These are phyloP conservation scores for Felis catus DNA, from an alignment of 2,113 vertebrate genomes.

Conservation along the genomic window F.catus_Fca126_mat1.0 CM031420.1:36614501-36615000, in stretches of 20 bases:
- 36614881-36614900: background rate
- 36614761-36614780: conserved; percentile 65
- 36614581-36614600: conserved; percentile 54
- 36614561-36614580: conserved; percentile 68
- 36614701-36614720: conserved; percentile 4
- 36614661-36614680: conserved; percentile 57
- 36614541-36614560: background rate
- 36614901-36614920: background rate
- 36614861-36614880: background rate
- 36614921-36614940: background rate
- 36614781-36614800: background rate
- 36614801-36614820: background rate
- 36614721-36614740: conserved; percentile 21
- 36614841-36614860: background rate
- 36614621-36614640: conserved; percentile 59
- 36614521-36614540: conserved; percentile 62
- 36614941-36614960: background rate
- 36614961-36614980: background rate
- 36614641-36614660: conserved; percentile 56
- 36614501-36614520: conserved; percentile 71
- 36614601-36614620: conserved; percentile 61
- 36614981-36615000: background rate
- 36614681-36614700: conserved; percentile 62
- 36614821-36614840: conserved; percentile 29
- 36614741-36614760: conserved; percentile 27